Base-by-base conservation (phyloP, 1,140 invertebrate genomes). In the Aphelenchoides besseyi region DNA sequence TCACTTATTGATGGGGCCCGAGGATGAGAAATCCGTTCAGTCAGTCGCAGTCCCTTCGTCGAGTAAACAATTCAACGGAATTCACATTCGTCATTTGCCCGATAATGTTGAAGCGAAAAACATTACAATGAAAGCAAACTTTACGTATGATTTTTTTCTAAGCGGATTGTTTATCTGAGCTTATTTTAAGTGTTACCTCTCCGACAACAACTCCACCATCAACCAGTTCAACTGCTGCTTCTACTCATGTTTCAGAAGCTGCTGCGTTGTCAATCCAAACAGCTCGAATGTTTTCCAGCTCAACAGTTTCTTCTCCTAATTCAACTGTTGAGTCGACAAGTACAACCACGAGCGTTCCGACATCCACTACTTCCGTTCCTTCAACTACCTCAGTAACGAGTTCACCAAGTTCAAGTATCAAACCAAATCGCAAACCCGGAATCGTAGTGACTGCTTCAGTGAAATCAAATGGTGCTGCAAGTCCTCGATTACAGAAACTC, bases 1-100 rank as follows among this genome's bases (percentile, higher is more conserved):
- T 30, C 77, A 82, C 68, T 61, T 81, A 32, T 36, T 81, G 26
- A 80, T 81, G 71, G 64, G 48, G 26, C 79, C 79, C n/a, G 41
- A 16, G 2, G 30, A 57, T 26, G 75, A 62, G 32, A 36, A 73
- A 33, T 5, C 5, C 23, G 32, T 30, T 18, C 37, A 64, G 30
- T 28, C 72, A 26, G 54, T 61, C 18, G 74, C 54, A 8, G 62
- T 5, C 23, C 36, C 28, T 26, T 26, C 28, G 33, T 5, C n/a
- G n/a, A 23, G 16, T 12, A 30, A n/a, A 32, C 23, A 30, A 3
- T 72, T 70, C 28, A 74, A 23, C 57, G 71, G 70, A 23, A 74
- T 63, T 33, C 55, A 62, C 55, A 73, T 62, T 32, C 61, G n/a
- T 23, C 36, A 52, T 30, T 41, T 32, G 64, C 5, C 3, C 67